Conservation (phyloP, 1,140 invertebrate genomes). For the Latrodectus geometricus region DNA sequence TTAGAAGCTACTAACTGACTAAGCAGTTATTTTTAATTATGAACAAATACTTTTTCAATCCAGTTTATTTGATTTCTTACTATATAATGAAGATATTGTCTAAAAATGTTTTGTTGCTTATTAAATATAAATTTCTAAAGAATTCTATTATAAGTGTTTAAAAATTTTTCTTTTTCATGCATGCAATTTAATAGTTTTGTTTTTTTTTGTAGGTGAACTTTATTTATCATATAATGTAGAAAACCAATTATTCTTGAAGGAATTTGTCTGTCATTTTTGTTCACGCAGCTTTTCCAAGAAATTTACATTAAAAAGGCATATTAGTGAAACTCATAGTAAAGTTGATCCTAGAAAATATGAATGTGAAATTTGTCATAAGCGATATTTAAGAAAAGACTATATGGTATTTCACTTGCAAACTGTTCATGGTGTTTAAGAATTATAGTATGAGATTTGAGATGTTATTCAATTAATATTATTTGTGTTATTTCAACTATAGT, state of each 20-base stretch:
- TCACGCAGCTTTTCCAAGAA: slow-evolving; percentile 15
- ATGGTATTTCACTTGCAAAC: slow-evolving; percentile 14
- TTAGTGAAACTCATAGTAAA: slow-evolving; percentile 30
- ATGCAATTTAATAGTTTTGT: background rate
- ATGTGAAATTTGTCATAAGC: slow-evolving; percentile 26
- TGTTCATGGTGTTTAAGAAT: slow-evolving; percentile 4
- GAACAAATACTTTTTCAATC: background rate
- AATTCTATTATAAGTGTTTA: too few relatives aligned
- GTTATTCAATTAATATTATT: too few relatives aligned
- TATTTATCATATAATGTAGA: background rate
- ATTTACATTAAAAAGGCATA: slow-evolving; percentile 41
- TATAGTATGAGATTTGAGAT: too few relatives aligned
- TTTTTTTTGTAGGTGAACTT: background rate
- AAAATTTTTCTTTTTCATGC: background rate
- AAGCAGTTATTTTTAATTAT: too few relatives aligned
- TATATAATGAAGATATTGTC: too few relatives aligned
- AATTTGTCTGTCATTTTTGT: slow-evolving; percentile 23
- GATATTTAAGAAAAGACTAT: slow-evolving; percentile 26
- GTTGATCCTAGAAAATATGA: slow-evolving; percentile 15
- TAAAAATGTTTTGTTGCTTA: too few relatives aligned
- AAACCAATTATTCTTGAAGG: background rate
- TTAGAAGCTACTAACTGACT: too few relatives aligned
- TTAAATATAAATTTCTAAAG: too few relatives aligned
- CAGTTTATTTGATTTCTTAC: background rate
- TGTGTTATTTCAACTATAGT: too few relatives aligned